Conservation (phyloP, 1,140 invertebrate species). For the Cydia fagiglandana region DNA sequence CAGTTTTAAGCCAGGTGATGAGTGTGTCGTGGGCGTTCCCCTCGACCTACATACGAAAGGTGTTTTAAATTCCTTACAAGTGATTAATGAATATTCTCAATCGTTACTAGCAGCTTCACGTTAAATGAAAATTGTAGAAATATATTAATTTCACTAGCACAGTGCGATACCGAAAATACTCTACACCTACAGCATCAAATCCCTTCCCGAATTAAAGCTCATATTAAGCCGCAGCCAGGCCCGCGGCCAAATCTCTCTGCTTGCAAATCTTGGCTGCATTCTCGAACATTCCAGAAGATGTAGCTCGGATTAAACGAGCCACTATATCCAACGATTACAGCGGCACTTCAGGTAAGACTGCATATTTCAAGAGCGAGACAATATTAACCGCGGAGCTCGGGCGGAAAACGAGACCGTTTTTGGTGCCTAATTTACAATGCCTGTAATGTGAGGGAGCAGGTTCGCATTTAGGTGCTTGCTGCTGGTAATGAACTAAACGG, state of each 20-base stretch:
- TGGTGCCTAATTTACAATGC: constrained; percentile 73
- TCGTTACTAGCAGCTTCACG: not conserved
- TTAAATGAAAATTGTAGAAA: not conserved
- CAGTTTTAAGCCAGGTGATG: constrained; percentile 37
- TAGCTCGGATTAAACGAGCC: constrained; percentile 73
- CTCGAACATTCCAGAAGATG: constrained; percentile 76
- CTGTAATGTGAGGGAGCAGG: constrained; percentile 64
- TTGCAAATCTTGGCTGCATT: constrained; percentile 76
- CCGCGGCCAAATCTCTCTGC: constrained; percentile 69
- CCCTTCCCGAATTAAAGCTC: constrained; percentile 54
- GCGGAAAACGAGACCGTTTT: constrained; percentile 75
- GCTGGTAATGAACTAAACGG: constrained; percentile 57
- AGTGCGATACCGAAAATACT: constrained; percentile 4
- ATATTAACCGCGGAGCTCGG: constrained; percentile 71
- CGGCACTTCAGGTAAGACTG: constrained; percentile 69
- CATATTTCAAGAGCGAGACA: constrained; percentile 74
- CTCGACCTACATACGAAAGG: constrained; percentile 11
- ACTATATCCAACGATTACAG: constrained; percentile 75
- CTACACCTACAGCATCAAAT: constrained; percentile 41
- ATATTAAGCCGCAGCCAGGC: constrained; percentile 66
- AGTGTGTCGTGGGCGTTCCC: constrained; percentile 27
- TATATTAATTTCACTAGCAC: constrained; percentile 9
- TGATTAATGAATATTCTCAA: constrained; percentile 3
- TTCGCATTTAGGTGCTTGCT: constrained; percentile 49
- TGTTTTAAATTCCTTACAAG: constrained; percentile 12